Evolutionary conservation across 2,113 vertebrate species (phyloP).

Genomic region (rat (Rattus norvegicus)): GRCr8 NC_086025.1:27349501-27350000

Average conservation of each 20-base stretch:
- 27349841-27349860: not conserved
- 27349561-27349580: not conserved
- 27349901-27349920: not conserved
- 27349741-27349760: not conserved
- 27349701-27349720: not conserved
- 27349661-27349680: constrained; percentile 51
- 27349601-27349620: not conserved
- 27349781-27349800: constrained; percentile 34
- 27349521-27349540: not conserved
- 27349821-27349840: not conserved
- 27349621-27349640: constrained; percentile 25
- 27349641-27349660: constrained; percentile 31
- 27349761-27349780: constrained; percentile 27
- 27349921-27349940: not conserved
- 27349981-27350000: not conserved
- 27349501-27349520: not conserved
- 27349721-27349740: constrained; percentile 31
- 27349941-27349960: not conserved
- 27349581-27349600: not conserved
- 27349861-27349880: constrained; percentile 37
- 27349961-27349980: constrained; percentile 3
- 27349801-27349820: not conserved
- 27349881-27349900: not conserved
- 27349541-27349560: not conserved
- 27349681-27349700: not conserved